These are phyloP conservation scores for Scaptomyza caliginosa DNA, from an alignment of 2,888 invertebrate genomes.

Conservation along the genomic window DNA sequence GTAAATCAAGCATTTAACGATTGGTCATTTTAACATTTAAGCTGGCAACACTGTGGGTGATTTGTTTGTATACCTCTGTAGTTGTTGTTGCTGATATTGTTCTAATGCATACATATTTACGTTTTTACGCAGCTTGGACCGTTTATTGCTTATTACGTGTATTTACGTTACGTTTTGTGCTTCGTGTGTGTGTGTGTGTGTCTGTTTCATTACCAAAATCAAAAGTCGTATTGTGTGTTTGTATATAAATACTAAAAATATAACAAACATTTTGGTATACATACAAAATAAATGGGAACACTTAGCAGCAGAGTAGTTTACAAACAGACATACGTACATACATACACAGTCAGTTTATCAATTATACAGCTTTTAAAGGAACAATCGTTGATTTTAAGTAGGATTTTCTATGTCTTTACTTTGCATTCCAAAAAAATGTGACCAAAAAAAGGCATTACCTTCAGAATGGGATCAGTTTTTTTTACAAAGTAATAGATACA, in stretches of 20 bases:
- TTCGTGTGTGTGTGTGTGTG: conserved; percentile 10
- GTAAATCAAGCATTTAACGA: conserved; percentile 1
- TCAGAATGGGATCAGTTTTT: background rate
- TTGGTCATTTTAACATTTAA: conserved; percentile 4
- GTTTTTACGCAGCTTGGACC: conserved; percentile 31
- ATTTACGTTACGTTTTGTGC: conserved; percentile 44
- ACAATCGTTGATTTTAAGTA: background rate
- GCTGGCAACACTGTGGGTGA: conserved; percentile 31
- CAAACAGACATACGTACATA: background rate
- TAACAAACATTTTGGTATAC: conserved; percentile 36
- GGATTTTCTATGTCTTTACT: background rate
- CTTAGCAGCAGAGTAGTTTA: background rate
- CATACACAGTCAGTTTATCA: background rate
- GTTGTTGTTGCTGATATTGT: conserved; percentile 17
- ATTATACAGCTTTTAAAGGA: background rate
- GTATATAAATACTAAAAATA: conserved; percentile 55
- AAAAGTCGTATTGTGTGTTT: conserved; percentile 11
- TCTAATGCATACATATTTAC: conserved; percentile 9
- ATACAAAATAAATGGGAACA: conserved; percentile 32
- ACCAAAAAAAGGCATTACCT: background rate
- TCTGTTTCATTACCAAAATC: conserved; percentile 66
- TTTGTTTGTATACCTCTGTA: conserved; percentile 31
- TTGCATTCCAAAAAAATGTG: background rate
- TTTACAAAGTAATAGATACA: background rate
- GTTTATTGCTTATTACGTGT: conserved; percentile 57